Percentiles rank a stretch among this genome's conserved stretches.
phyloP scores from a whole-genome alignment of 1,140 invertebrate species.

The Thaumatotibia leucotreta region DNA sequence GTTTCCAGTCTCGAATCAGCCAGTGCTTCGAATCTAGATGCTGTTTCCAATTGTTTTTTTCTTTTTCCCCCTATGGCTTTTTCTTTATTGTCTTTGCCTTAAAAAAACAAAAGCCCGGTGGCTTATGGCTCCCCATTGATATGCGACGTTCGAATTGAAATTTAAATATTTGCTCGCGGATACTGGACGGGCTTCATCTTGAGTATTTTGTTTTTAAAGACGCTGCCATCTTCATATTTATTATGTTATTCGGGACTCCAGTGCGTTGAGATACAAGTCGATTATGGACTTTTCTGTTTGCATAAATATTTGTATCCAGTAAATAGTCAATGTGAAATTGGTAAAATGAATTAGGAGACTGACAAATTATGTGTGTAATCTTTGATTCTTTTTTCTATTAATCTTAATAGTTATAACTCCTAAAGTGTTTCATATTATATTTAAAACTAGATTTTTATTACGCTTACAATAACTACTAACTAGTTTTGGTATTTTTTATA shows the following conservation, averaged over 20 bases:
- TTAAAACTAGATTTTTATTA: no score
- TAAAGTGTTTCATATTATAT: no score
- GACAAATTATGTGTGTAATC: no score
- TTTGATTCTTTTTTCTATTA: no score
- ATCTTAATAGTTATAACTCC: no score
- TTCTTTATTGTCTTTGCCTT: slow-evolving; percentile 73
- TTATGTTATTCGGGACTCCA: slow-evolving; percentile 42
- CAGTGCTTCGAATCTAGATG: slow-evolving; percentile 74
- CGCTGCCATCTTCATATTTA: slow-evolving; percentile 68
- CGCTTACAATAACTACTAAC: no score
- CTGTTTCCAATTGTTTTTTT: slow-evolving; percentile 61
- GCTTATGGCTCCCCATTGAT: slow-evolving; percentile 75
- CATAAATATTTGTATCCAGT: not conserved
- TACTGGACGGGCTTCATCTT: slow-evolving; percentile 58
- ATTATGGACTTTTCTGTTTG: slow-evolving; percentile 1
- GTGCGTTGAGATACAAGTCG: not conserved
- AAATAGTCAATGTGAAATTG: no score
- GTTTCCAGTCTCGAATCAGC: slow-evolving; percentile 71
- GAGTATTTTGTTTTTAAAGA: slow-evolving; percentile 62
- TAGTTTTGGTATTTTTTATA: no score
- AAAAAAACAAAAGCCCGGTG: slow-evolving; percentile 63
- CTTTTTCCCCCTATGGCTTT: slow-evolving; percentile 57
- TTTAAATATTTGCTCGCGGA: slow-evolving; percentile 72
- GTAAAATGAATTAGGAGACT: no score
- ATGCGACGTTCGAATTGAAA: slow-evolving; percentile 74